Conservation (phyloP, 2,888 invertebrate species). For the Branchellion lobata region DNA sequence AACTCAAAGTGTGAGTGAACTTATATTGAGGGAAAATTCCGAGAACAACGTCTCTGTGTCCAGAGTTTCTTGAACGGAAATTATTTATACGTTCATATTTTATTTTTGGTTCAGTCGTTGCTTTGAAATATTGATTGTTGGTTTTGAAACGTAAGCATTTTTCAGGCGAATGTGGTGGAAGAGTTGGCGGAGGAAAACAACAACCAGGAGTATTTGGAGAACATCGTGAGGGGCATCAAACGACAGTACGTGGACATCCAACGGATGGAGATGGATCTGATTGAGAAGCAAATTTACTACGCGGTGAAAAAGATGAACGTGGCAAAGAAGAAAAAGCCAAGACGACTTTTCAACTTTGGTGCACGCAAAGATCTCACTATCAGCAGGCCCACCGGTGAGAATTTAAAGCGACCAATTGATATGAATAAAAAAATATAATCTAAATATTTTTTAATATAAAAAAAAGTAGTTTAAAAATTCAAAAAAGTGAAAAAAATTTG, state of each 20-base stretch:
- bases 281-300: slow-evolving; percentile 30
- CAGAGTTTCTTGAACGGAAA: too few relatives aligned
- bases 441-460: too few relatives aligned
- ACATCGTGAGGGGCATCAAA: slow-evolving; percentile 1
- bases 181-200: neutral
- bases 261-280: slow-evolving; percentile 18
- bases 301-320: slow-evolving; percentile 35
- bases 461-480: too few relatives aligned
- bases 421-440: neutral
- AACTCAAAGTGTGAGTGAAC: slow-evolving; percentile 38
- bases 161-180: neutral
- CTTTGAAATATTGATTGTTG: too few relatives aligned
- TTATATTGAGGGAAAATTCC: too few relatives aligned
- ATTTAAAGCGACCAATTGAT: neutral
- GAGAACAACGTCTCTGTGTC: too few relatives aligned
- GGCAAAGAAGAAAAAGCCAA: slow-evolving; percentile 14
- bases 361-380: neutral
- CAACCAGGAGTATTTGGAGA: slow-evolving; percentile 18
- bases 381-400: slow-evolving; percentile 28
- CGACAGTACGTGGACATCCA: slow-evolving; percentile 14
- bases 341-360: too few relatives aligned
- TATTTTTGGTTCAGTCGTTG: too few relatives aligned
- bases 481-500: too few relatives aligned
- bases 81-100: too few relatives aligned
- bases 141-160: neutral